Conservation (phyloP, 2,113 vertebrate genomes). For the Ifrita kowaldi region DNA sequence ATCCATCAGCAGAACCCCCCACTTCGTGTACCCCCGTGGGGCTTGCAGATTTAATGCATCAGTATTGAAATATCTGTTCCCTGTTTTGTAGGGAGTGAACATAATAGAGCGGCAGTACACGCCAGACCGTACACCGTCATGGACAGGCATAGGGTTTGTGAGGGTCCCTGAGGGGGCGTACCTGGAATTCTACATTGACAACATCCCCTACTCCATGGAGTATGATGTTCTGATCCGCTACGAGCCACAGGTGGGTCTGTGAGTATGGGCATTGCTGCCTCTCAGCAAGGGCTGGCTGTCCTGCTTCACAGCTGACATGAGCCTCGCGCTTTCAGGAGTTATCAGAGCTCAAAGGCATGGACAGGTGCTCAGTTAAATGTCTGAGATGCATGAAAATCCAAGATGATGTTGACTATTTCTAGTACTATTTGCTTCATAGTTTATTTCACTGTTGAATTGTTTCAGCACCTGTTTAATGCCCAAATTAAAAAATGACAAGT, state of each 20-base stretch:
- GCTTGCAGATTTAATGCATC: neutral
- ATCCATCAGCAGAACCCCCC: neutral
- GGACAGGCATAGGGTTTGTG: conserved; percentile 92
- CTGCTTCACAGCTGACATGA: neutral
- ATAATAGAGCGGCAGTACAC: conserved; percentile 83
- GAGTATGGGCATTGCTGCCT: neutral
- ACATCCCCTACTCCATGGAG: conserved; percentile 95
- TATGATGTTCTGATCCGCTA: conserved; percentile 93
- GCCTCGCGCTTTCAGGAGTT: neutral
- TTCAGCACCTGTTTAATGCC: neutral
- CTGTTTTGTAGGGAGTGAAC: conserved; percentile 76
- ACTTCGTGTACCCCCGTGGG: neutral
- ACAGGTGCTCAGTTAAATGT: neutral
- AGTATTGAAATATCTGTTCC: neutral
- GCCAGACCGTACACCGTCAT: conserved; percentile 86
- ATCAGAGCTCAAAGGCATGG: neutral
- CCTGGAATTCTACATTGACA: conserved; percentile 89
- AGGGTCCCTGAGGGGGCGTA: conserved; percentile 89
- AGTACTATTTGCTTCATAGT: neutral
- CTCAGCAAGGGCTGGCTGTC: neutral
- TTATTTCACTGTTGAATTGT: neutral
- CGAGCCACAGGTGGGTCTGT: conserved; percentile 86
- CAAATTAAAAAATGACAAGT: neutral
- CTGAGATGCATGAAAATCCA: neutral
- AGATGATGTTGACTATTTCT: neutral